These are phyloP conservation scores for Amazona vittata DNA, from an alignment of 2,113 vertebrate species.

Conservation along the genomic window DNA sequence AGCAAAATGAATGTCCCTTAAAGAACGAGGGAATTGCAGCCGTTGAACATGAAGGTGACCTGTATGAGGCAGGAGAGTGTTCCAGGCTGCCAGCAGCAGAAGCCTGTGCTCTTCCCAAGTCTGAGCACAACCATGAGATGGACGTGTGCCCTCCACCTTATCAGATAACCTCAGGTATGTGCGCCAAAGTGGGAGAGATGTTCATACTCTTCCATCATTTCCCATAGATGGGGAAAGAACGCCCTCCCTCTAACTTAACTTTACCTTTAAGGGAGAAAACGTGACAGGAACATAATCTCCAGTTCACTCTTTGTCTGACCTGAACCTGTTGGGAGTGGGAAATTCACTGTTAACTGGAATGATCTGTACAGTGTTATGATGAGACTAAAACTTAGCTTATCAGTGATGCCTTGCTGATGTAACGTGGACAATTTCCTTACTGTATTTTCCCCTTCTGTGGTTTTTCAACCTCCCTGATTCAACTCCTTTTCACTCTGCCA, in stretches of 20 bases:
- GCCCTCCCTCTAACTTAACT: not conserved
- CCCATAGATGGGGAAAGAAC: not conserved
- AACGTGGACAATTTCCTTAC: not conserved
- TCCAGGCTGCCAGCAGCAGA: not conserved
- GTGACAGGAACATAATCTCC: not conserved
- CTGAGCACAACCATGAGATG: not conserved
- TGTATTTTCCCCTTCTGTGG: not conserved
- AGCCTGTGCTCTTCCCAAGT: not conserved
- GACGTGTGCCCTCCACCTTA: not conserved
- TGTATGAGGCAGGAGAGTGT: accelerated
- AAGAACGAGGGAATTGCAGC: not conserved
- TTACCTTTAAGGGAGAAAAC: not conserved
- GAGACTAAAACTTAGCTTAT: not conserved
- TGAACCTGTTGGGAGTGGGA: not conserved
- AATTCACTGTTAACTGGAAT: not conserved
- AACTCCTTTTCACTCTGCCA: not conserved
- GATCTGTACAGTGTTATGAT: not conserved
- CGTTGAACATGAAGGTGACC: not conserved
- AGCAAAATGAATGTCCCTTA: not conserved
- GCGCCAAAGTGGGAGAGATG: not conserved
- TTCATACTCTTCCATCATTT: not conserved
- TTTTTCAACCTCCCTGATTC: not conserved
- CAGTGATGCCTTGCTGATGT: not conserved
- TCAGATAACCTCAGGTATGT: accelerated
- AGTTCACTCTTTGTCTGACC: not conserved